phyloP scores from a whole-genome alignment of 2,888 invertebrate genomes.

The Dastarcus helophoroides region DNA sequence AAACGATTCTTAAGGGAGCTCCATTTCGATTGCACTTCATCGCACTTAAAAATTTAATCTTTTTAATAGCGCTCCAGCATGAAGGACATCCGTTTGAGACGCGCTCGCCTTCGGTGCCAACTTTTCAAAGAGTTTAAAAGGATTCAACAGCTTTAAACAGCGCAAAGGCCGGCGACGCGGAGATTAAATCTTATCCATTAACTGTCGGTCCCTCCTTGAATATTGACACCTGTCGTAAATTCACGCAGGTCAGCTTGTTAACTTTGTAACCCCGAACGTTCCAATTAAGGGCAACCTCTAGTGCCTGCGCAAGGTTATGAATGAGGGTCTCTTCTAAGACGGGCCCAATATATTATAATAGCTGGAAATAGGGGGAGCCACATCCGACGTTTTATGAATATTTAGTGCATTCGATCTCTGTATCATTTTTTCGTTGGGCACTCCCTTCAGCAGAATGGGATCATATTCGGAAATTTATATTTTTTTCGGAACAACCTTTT shows the following conservation, averaged over 20 bases:
- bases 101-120: too few relatives aligned
- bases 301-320: conserved; percentile 23
- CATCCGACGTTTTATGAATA: conserved; percentile 24
- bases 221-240: conserved; percentile 22
- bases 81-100: too few relatives aligned
- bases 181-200: conserved; percentile 15
- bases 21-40: too few relatives aligned
- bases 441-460: too few relatives aligned
- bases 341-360: conserved; percentile 28
- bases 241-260: conserved; percentile 27
- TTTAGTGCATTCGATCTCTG: conserved; percentile 16
- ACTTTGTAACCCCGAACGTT: conserved; percentile 27
- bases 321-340: conserved; percentile 17
- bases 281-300: conserved; percentile 30
- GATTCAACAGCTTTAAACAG: too few relatives aligned
- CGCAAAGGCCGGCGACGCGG: too few relatives aligned
- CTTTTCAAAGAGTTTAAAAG: too few relatives aligned
- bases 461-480: too few relatives aligned
- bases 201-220: conserved; percentile 14
- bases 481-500: too few relatives aligned
- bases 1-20: too few relatives aligned
- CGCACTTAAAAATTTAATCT: too few relatives aligned
- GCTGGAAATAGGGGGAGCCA: conserved; percentile 13
- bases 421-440: conserved; percentile 9
- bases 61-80: too few relatives aligned